Evolutionary conservation across 2,113 vertebrate genomes (phyloP).

Genomic region (Cnemophilus loriae): DNA sequence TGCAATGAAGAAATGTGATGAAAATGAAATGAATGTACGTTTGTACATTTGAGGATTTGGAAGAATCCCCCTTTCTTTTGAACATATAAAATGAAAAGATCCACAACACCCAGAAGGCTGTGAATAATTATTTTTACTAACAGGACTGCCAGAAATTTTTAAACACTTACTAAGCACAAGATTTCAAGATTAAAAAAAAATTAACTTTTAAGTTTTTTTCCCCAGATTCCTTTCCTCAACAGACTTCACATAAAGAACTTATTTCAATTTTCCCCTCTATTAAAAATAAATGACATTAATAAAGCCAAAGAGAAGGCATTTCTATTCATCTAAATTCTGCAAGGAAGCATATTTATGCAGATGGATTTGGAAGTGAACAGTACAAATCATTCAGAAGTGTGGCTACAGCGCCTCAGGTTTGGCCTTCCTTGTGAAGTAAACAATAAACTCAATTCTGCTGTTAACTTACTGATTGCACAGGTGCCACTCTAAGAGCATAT

Average conservation of each 20-base stretch:
- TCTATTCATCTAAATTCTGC: slow-evolving; percentile 40
- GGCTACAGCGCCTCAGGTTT: background rate
- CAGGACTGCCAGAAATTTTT: slow-evolving; percentile 67
- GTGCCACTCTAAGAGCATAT: background rate
- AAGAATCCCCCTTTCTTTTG: slow-evolving; percentile 64
- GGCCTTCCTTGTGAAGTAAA: background rate
- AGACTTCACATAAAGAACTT: slow-evolving; percentile 57
- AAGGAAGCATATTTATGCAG: slow-evolving; percentile 24
- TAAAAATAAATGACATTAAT: slow-evolving; percentile 64
- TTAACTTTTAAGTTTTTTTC: slow-evolving; percentile 57
- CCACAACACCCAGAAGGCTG: slow-evolving; percentile 65
- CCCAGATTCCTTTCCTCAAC: slow-evolving; percentile 56
- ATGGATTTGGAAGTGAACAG: background rate
- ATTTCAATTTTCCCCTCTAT: slow-evolving; percentile 54
- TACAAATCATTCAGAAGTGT: background rate
- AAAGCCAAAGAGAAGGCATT: slow-evolving; percentile 48
- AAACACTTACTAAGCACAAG: slow-evolving; percentile 65
- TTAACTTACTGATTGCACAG: background rate
- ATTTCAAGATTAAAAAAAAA: slow-evolving; percentile 57
- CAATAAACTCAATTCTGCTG: background rate
- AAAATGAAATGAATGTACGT: slow-evolving; percentile 63
- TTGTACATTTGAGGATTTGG: slow-evolving; percentile 57
- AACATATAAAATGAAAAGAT: slow-evolving; percentile 68
- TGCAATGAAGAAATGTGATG: slow-evolving; percentile 42
- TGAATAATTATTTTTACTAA: slow-evolving; percentile 69